Conservation (phyloP, 2,888 invertebrate species). For the Platynereis dumerilii region DNA sequence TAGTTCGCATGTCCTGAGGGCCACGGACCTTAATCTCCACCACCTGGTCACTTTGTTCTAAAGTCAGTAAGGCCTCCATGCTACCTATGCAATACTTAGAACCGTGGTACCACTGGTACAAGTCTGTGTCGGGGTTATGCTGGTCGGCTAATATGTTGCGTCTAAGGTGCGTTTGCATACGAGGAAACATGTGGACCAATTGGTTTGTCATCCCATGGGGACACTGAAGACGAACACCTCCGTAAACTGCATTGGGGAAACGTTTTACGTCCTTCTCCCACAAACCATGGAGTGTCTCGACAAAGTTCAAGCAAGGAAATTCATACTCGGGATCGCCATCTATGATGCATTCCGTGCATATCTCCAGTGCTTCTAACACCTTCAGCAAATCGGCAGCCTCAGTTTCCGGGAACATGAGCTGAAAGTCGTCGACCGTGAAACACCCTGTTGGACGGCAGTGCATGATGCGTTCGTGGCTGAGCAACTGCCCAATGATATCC, state of each 20-base stretch:
- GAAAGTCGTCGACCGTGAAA: conserved; percentile 77
- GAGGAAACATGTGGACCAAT: conserved; percentile 74
- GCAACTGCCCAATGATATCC: conserved; percentile 73
- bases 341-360: conserved; percentile 75
- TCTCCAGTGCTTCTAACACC: conserved; percentile 73
- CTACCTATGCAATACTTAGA: conserved; percentile 74
- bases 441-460: conserved; percentile 68
- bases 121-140: conserved; percentile 69
- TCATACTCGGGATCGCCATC: conserved; percentile 78
- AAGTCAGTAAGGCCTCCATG: conserved; percentile 73
- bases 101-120: conserved; percentile 77
- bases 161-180: conserved; percentile 72
- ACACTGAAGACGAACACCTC: conserved; percentile 69
- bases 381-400: conserved; percentile 75
- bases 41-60: conserved; percentile 63
- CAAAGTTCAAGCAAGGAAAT: conserved; percentile 74
- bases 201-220: conserved; percentile 65
- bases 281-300: conserved; percentile 73
- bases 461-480: conserved; percentile 65
- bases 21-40: conserved; percentile 75
- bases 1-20: conserved; percentile 64
- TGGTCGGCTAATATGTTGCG: conserved; percentile 61
- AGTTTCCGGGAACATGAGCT: conserved; percentile 74
- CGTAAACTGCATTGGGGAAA: conserved; percentile 67
- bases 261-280: conserved; percentile 68